These are phyloP conservation scores for Idaea aversata DNA, from an alignment of 2,888 invertebrate species.

Conservation along the genomic window DNA sequence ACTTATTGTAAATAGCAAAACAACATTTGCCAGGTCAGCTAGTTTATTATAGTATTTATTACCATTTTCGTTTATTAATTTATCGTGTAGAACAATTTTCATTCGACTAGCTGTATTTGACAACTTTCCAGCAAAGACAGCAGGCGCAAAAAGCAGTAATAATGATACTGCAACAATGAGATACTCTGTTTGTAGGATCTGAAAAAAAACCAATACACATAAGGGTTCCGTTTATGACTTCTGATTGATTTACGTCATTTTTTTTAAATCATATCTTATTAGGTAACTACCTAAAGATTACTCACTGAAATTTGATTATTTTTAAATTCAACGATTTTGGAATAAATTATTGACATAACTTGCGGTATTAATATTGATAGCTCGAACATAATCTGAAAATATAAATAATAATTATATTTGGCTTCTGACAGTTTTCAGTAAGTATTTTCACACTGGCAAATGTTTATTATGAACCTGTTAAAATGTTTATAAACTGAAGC, in stretches of 20 bases:
- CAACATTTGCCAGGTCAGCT: not conserved
- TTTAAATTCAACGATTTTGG: not conserved
- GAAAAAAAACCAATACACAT: not conserved
- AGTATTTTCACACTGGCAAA: not conserved
- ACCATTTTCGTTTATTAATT: slow-evolving; percentile 7
- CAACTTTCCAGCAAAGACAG: slow-evolving; percentile 3
- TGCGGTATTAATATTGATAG: not conserved
- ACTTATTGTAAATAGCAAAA: not conserved
- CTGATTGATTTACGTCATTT: no score
- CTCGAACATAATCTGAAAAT: not conserved
- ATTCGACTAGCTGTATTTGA: slow-evolving; percentile 3
- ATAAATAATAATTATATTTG: not conserved
- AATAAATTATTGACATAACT: not conserved
- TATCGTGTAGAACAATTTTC: slow-evolving; percentile 6
- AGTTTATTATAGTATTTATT: not conserved
- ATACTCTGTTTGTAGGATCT: not conserved
- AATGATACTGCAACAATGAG: not conserved
- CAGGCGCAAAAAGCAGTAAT: not conserved
- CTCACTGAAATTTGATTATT: not conserved
- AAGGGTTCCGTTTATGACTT: no score
- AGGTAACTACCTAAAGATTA: not conserved
- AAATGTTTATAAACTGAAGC: no score
- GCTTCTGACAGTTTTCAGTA: no score
- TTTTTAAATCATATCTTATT: not conserved
- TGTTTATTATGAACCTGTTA: no score